Base-by-base conservation (phyloP, 1,140 invertebrate species). In the Nebria ingens region DNA sequence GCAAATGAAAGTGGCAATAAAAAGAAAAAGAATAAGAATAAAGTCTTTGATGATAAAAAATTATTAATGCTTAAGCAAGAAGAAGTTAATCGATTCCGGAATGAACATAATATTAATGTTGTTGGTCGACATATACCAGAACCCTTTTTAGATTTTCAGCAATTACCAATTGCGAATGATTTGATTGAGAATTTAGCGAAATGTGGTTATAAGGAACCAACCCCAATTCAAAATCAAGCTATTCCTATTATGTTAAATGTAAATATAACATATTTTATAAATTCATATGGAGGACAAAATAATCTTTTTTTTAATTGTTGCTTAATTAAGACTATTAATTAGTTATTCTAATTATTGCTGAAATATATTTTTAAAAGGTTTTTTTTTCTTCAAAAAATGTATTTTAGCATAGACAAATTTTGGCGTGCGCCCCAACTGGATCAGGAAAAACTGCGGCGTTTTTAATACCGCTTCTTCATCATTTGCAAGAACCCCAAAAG, bases 161-260 rank as follows among this genome's bases (percentile, higher is more conserved):
- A 87, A 55, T 69, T 97, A 20, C 70, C 79, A 56, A 68, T 93
- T 12, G 65, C 73, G 6, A 61, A 76, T 22, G 72, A 76, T 51
- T 66, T 97, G 0, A 67, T 89, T 12, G 68, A 84, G 34, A 97
- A 93, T 68, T 74, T 97, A 1, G 71, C 68, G 20, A 74, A 77
- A 21, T 83, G 82, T 65, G 85, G 86, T 0, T 97, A 95, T 65
- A 66, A 67, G 1, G 73, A 77, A 54, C 95, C 95, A 9, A 97
- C 96, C 4, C 85, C 93, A 0, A 88, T 98, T 64, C 96, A 99
- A 74, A 89, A 93, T 79, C 94, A 98, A 75, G 86, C 91, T 0
- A 80, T 97, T 58, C 91, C 96, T 13, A 78, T 88, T 34, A 85
- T 98, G 83, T 67, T 96, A 49, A 73, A 84, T 71, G 84, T 86